These are phyloP conservation scores for Apodemia mormo DNA, from an alignment of 2,888 invertebrate species.

Conservation along the genomic window DNA sequence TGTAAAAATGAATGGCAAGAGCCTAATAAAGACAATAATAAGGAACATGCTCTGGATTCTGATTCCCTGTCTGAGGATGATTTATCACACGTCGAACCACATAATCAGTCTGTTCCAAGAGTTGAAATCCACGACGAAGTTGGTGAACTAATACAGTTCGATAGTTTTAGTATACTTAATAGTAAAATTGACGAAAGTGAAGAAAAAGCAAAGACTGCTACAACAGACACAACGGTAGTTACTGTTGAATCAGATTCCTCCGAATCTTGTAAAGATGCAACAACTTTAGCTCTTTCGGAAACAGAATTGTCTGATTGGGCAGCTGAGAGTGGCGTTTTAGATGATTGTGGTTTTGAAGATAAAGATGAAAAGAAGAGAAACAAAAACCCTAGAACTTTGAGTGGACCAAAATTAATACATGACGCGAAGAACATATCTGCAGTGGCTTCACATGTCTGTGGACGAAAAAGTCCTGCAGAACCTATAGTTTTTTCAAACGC, in stretches of 20 bases:
- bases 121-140: conserved; percentile 88
- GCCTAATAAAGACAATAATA: conserved; percentile 63
- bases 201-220: conserved; percentile 55
- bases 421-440: conserved; percentile 68
- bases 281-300: conserved; percentile 89
- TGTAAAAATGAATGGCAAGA: conserved; percentile 69
- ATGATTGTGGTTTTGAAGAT: conserved; percentile 83
- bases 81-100: conserved; percentile 64
- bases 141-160: conserved; percentile 84
- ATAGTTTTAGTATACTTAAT: conserved; percentile 80
- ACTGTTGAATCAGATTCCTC: conserved; percentile 77
- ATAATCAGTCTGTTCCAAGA: conserved; percentile 82
- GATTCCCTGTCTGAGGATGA: conserved; percentile 79
- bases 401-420: conserved; percentile 63
- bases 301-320: conserved; percentile 96
- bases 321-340: conserved; percentile 88
- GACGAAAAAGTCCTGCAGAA: conserved; percentile 57
- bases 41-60: conserved; percentile 68
- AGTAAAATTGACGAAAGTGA: conserved; percentile 51
- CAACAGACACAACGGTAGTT: conserved; percentile 67
- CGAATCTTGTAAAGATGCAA: conserved; percentile 86
- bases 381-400: conserved; percentile 60
- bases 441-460: conserved; percentile 69
- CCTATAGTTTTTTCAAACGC: conserved; percentile 76
- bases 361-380: conserved; percentile 57